Percentiles rank a stretch among this genome's conserved stretches.
Conservation (phyloP, 2,113 vertebrate species). For the Penelope pileata region DNA sequence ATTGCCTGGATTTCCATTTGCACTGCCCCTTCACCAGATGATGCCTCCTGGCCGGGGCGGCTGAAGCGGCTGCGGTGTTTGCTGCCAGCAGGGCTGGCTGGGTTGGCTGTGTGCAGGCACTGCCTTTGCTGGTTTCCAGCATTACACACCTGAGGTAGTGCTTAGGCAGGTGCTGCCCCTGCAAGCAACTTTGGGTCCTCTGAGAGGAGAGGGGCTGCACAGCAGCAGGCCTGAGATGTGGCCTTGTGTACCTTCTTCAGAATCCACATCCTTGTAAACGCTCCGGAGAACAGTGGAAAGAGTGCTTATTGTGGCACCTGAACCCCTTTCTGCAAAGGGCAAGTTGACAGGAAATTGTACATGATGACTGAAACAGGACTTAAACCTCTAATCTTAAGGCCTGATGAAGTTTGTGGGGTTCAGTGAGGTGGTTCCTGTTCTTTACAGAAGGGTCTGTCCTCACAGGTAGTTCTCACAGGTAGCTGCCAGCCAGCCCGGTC, state of each 20-base stretch:
- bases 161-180: fast-evolving
- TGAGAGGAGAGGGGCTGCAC: background rate
- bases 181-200: fast-evolving
- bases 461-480: too few relatives aligned
- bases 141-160: fast-evolving
- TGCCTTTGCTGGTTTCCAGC: fast-evolving
- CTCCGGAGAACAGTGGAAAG: background rate
- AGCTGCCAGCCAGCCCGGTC: background rate
- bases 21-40: background rate
- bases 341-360: fast-evolving
- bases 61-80: background rate
- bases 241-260: background rate
- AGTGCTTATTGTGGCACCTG: background rate
- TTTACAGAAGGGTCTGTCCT: background rate
- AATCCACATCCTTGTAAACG: background rate
- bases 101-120: fast-evolving
- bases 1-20: background rate
- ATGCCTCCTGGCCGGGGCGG: background rate
- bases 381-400: background rate
- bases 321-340: background rate
- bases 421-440: background rate
- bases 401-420: background rate
- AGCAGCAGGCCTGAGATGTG: background rate
- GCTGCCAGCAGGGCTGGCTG: background rate
- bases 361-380: background rate